These are phyloP conservation scores for Spermophilus dauricus DNA, from an alignment of 2,113 vertebrate genomes.

Conservation along the genomic window DNA sequence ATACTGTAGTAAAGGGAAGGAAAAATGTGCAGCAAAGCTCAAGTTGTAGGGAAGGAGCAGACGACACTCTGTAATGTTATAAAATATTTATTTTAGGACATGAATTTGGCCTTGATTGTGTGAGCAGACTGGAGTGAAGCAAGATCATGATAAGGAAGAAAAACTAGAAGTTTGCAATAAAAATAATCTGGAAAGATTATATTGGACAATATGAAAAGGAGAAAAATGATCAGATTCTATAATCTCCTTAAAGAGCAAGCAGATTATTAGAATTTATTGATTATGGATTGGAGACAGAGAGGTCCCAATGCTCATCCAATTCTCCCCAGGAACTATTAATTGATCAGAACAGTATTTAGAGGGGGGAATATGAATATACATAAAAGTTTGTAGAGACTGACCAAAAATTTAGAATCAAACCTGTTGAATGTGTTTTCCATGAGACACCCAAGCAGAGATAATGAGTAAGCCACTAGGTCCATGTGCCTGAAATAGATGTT, in stretches of 20 bases:
- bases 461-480: background rate
- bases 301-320: background rate
- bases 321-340: background rate
- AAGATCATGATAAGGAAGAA: background rate
- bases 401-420: background rate
- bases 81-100: background rate
- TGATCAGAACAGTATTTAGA: background rate
- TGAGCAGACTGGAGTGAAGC: background rate
- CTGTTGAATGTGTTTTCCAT: background rate
- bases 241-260: background rate
- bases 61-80: rapidly evolving
- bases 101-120: background rate
- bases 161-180: background rate
- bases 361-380: background rate
- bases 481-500: background rate
- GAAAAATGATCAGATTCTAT: background rate
- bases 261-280: background rate
- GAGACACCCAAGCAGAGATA: background rate
- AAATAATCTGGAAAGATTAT: background rate
- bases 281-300: background rate
- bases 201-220: background rate
- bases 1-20: background rate
- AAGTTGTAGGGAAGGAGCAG: background rate
- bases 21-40: background rate
- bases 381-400: background rate